Percentiles rank a stretch among this genome's conserved stretches.
phyloP scores from a whole-genome alignment of 1,140 invertebrate species.

The Ooceraea biroi region DNA sequence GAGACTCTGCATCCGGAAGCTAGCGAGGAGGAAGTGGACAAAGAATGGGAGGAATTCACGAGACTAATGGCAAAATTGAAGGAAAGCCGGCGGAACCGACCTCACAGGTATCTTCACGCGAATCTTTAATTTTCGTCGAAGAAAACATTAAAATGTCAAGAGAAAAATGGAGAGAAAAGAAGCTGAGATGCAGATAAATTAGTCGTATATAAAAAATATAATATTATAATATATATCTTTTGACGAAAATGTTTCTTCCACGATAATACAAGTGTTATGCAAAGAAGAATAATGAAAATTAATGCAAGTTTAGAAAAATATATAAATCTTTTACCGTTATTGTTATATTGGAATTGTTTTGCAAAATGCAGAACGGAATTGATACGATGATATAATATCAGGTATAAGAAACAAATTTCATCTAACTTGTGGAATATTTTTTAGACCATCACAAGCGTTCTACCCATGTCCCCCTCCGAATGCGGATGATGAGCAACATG shows the following conservation, averaged over 20 bases:
- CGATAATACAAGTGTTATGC: too few relatives aligned
- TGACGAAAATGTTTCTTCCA: too few relatives aligned
- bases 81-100: slow-evolving; percentile 83
- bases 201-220: too few relatives aligned
- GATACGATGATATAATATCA: neutral
- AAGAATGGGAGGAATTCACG: slow-evolving; percentile 88
- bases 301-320: neutral
- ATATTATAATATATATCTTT: too few relatives aligned
- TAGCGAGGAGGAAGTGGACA: slow-evolving; percentile 86
- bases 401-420: neutral
- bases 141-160: neutral
- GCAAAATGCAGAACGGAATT: neutral
- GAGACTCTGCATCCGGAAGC: slow-evolving; percentile 84
- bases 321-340: neutral
- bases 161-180: neutral
- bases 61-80: slow-evolving; percentile 87
- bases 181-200: neutral
- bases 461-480: slow-evolving; percentile 89
- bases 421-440: slow-evolving; percentile 44
- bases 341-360: neutral
- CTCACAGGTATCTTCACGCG: slow-evolving; percentile 78
- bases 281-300: neutral
- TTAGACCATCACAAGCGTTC: slow-evolving; percentile 87
- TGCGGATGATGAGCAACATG: slow-evolving; percentile 86
- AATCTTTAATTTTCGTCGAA: neutral